Conservation (phyloP, 2,113 vertebrate species). For the Datnioides undecimradiatus region DNA sequence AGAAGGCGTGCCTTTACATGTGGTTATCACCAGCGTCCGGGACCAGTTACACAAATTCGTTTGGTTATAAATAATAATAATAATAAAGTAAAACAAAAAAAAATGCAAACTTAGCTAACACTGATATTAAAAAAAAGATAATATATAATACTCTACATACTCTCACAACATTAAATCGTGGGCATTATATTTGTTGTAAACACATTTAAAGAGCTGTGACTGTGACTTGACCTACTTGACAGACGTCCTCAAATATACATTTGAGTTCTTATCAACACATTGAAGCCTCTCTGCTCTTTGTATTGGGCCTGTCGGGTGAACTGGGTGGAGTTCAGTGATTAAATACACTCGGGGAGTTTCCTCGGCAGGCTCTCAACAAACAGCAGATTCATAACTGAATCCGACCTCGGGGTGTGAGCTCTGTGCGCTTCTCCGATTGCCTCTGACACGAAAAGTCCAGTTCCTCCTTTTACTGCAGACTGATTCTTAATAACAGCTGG, state of each 20-base stretch:
- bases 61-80: too few relatives aligned
- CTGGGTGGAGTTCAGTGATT: slow-evolving; percentile 42
- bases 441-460: background rate
- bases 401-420: background rate
- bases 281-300: background rate
- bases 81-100: too few relatives aligned
- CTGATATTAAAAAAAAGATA: background rate
- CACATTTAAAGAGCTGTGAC: background rate
- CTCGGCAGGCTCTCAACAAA: slow-evolving; percentile 45
- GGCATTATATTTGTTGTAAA: background rate
- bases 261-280: background rate
- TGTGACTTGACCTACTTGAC: slow-evolving; percentile 5
- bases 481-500: background rate
- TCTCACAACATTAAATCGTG: background rate
- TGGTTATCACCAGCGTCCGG: background rate
- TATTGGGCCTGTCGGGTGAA: background rate
- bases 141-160: background rate
- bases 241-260: background rate
- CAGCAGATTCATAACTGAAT: background rate
- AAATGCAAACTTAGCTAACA: too few relatives aligned
- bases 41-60: too few relatives aligned
- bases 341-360: background rate
- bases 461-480: background rate
- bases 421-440: background rate
- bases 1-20: background rate